Conservation (phyloP, 2,113 vertebrate genomes). For the Tichodroma muraria region DNA sequence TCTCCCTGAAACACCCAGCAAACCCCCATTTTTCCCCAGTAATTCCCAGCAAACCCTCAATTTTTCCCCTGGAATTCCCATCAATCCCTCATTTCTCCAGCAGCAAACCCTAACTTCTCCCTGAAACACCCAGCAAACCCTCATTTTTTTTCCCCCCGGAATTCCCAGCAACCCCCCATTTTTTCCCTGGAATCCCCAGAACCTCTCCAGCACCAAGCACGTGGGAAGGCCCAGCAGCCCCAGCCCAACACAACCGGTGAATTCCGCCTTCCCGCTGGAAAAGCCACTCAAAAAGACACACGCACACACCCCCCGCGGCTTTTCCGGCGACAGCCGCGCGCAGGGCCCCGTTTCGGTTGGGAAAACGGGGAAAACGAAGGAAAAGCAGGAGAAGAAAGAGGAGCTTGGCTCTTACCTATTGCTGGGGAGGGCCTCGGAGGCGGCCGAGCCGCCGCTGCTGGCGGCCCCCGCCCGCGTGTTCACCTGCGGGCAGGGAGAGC, state of each 20-base stretch:
- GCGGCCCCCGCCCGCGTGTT: slow-evolving; percentile 88
- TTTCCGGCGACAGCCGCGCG: neutral
- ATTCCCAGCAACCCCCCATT: too few species aligned
- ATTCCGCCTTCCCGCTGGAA: neutral
- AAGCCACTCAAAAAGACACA: too few species aligned
- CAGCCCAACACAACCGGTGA: too few species aligned
- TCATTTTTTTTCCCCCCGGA: neutral
- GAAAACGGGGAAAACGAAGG: too few species aligned
- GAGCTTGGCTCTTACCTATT: slow-evolving; percentile 81
- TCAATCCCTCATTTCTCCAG: neutral
- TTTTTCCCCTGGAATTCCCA: too few species aligned
- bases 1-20: neutral
- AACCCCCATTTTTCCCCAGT: neutral
- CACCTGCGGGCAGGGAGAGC: slow-evolving; percentile 80
- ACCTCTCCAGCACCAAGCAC: too few species aligned
- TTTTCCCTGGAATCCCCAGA: too few species aligned
- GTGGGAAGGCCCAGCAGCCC: too few species aligned
- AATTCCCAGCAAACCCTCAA: neutral
- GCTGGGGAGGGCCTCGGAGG: slow-evolving; percentile 84
- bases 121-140: neutral
- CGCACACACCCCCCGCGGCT: too few species aligned
- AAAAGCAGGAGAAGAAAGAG: too few species aligned
- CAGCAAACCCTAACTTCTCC: neutral
- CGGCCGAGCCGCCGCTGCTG: slow-evolving; percentile 74
- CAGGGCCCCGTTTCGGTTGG: neutral